Conservation (phyloP, 2,888 invertebrate species). For the Sminthurinus aureus region DNA sequence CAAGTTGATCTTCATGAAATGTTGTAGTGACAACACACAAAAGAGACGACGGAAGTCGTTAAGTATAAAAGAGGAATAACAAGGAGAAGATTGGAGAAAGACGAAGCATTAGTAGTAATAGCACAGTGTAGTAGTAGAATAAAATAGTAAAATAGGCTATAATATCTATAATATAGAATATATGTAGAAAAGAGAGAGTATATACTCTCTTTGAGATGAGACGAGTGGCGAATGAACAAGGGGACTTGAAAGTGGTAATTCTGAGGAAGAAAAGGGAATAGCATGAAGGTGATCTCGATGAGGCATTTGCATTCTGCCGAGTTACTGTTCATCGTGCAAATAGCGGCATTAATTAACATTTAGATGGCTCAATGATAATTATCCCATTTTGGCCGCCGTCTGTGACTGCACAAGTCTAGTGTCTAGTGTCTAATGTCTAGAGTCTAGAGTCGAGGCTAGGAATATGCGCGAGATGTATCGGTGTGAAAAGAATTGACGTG, state of each 20-base stretch:
- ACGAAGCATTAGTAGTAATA: neutral
- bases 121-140: neutral
- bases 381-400: slow-evolving; percentile 60
- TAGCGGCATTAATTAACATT: slow-evolving; percentile 67
- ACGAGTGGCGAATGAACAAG: slow-evolving; percentile 26
- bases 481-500: slow-evolving; percentile 51
- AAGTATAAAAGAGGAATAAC: neutral
- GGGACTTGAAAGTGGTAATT: slow-evolving; percentile 29
- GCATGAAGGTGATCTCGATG: slow-evolving; percentile 42
- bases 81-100: neutral
- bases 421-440: too few relatives aligned
- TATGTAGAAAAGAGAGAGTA: too few relatives aligned
- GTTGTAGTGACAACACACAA: neutral
- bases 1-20: slow-evolving; percentile 33
- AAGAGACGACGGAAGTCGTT: too few relatives aligned
- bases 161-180: too few relatives aligned
- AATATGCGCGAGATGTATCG: slow-evolving; percentile 42
- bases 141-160: too few relatives aligned
- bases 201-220: too few relatives aligned
- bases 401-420: slow-evolving; percentile 46
- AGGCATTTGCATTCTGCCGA: slow-evolving; percentile 65
- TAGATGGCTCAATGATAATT: slow-evolving; percentile 69
- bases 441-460: too few relatives aligned
- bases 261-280: slow-evolving; percentile 26
- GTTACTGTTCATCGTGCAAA: slow-evolving; percentile 62